A percentile compares a stretch with the other conserved stretches of the same genome.
Conservation (phyloP, 2,797 vertebrate genomes). For the Gymnoscopelus braueri region DNA sequence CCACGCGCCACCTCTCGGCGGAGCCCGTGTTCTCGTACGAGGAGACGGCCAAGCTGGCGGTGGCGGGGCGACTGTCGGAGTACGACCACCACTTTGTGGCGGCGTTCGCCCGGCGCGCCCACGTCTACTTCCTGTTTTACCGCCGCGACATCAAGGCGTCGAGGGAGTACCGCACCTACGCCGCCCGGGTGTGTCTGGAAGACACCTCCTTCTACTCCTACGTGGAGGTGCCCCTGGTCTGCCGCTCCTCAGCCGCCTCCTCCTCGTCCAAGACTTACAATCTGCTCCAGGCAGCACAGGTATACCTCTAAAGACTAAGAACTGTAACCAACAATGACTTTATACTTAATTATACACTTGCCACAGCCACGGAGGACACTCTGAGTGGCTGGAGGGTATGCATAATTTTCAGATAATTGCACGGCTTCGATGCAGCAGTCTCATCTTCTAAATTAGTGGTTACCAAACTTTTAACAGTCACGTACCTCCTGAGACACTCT, state of each 20-base stretch:
- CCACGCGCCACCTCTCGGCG: slow-evolving; percentile 88
- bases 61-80: slow-evolving; percentile 90
- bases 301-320: slow-evolving; percentile 47
- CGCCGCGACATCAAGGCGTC: slow-evolving; percentile 92
- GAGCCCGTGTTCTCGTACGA: slow-evolving; percentile 93
- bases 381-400: too few species aligned
- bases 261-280: slow-evolving; percentile 77
- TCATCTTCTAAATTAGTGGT: too few species aligned
- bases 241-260: slow-evolving; percentile 62
- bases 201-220: slow-evolving; percentile 96
- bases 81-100: slow-evolving; percentile 95
- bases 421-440: too few species aligned
- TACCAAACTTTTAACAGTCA: too few species aligned
- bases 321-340: too few species aligned
- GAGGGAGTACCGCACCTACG: slow-evolving; percentile 92
- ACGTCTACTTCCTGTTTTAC: slow-evolving; percentile 94
- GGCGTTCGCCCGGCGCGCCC: slow-evolving; percentile 82
- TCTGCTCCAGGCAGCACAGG: slow-evolving; percentile 90
- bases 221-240: slow-evolving; percentile 92
- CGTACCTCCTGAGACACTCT: too few species aligned
- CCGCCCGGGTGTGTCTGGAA: slow-evolving; percentile 91
- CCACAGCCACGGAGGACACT: too few species aligned
- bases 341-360: too few species aligned
- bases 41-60: slow-evolving; percentile 93
- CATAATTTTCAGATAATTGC: too few species aligned